These are phyloP conservation scores for Diaprepes abbreviatus DNA, from an alignment of 2,888 invertebrate genomes.

Conservation along the genomic window DNA sequence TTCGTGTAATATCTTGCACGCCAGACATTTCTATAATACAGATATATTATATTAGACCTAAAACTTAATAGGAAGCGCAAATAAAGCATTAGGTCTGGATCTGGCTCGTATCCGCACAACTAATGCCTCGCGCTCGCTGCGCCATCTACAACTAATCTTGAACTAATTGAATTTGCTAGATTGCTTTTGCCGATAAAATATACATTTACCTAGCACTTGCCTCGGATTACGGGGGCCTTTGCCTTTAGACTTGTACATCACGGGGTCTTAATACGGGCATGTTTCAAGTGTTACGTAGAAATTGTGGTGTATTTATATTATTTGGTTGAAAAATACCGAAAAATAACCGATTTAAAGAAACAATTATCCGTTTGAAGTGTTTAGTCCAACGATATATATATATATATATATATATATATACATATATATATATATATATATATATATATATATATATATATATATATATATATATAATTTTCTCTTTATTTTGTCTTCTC, in stretches of 20 bases:
- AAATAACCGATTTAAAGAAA: too few species aligned
- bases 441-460: too few species aligned
- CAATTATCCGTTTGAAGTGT: too few species aligned
- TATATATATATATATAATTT: too few species aligned
- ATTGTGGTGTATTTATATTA: too few species aligned
- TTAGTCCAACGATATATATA: too few species aligned
- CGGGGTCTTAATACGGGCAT: not conserved
- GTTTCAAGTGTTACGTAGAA: too few species aligned
- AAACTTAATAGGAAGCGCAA: constrained; percentile 47
- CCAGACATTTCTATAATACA: constrained; percentile 38
- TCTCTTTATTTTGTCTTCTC: too few species aligned
- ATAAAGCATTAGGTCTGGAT: constrained; percentile 45
- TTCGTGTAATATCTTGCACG: constrained; percentile 32
- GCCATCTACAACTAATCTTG: constrained; percentile 66
- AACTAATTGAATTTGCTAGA: constrained; percentile 68
- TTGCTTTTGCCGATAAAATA: constrained; percentile 68
- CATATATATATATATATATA: too few species aligned
- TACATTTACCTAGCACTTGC: constrained; percentile 59
- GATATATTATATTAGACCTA: constrained; percentile 49
- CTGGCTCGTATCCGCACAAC: constrained; percentile 55
- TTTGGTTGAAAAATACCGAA: too few species aligned
- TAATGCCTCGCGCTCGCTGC: constrained; percentile 58
- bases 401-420: too few species aligned
- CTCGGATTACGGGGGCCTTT: constrained; percentile 24
- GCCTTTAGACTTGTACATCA: constrained; percentile 20